A percentile compares a stretch with the other conserved stretches of the same genome.
These are phyloP conservation scores for Trachurus trachurus DNA, from an alignment of 2,797 vertebrate genomes.

Conservation along the genomic window DNA sequence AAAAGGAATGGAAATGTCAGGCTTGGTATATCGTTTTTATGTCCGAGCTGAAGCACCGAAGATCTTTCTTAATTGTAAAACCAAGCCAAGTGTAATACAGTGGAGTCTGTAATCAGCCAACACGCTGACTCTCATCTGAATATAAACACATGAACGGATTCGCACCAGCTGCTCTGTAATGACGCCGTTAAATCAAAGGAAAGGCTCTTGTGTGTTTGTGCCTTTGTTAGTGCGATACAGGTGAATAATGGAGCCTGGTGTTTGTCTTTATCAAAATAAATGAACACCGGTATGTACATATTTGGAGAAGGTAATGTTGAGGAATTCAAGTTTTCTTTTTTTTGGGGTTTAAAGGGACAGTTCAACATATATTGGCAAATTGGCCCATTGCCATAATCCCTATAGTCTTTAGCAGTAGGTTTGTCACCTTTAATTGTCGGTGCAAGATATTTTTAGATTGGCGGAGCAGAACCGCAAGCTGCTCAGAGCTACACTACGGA, in stretches of 20 bases:
- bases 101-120: neutral
- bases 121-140: slow-evolving; percentile 10
- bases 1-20: slow-evolving; percentile 56
- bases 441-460: too few species aligned
- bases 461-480: too few species aligned
- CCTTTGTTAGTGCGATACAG: neutral
- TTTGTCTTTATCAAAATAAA: neutral
- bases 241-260: neutral
- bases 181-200: slow-evolving; percentile 11
- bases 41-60: neutral
- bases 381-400: too few species aligned
- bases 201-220: neutral
- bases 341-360: neutral
- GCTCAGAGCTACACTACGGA: too few species aligned
- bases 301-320: neutral
- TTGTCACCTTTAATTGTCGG: too few species aligned
- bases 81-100: slow-evolving; percentile 33
- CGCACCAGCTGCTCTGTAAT: slow-evolving; percentile 1
- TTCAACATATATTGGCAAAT: too few species aligned
- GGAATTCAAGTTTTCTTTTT: neutral
- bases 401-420: too few species aligned
- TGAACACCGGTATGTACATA: neutral
- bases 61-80: slow-evolving; percentile 41
- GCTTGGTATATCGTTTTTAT: slow-evolving; percentile 33
- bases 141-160: neutral